Percentiles rank a stretch among this genome's conserved stretches.
Evolutionary conservation across 2,113 vertebrate genomes (phyloP).

Genomic region (Mesoclemmys tuberculata): DNA sequence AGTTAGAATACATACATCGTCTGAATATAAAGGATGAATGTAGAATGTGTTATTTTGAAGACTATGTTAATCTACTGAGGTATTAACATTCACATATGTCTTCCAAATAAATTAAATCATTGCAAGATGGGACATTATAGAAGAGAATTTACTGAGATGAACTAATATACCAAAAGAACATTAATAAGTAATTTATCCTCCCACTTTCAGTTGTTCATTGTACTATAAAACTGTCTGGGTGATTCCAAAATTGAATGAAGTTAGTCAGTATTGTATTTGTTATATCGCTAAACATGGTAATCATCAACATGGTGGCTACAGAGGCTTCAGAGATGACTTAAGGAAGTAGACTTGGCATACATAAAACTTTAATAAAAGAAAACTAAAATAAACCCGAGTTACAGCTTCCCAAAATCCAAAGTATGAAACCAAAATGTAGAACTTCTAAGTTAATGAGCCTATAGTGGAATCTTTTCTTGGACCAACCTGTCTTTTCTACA

Average conservation of each 20-base stretch:
- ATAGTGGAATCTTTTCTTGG: not conserved
- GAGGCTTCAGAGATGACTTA: not conserved
- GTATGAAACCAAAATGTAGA: not conserved
- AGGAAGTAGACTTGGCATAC: not conserved
- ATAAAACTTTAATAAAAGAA: not conserved
- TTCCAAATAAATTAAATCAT: not conserved
- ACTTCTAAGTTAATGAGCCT: not conserved
- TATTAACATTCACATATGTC: fast-evolving
- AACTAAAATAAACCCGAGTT: constrained; percentile 1
- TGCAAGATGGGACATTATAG: not conserved
- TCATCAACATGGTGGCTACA: not conserved
- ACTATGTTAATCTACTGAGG: not conserved
- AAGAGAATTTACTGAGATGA: not conserved
- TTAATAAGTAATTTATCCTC: not conserved
- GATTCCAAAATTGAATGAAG: not conserved
- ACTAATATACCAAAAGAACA: not conserved
- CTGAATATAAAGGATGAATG: not conserved
- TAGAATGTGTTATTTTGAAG: not conserved
- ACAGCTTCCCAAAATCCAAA: not conserved
- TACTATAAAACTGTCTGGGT: too few relatives aligned
- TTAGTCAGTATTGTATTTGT: not conserved
- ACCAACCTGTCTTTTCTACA: not conserved
- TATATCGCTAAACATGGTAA: not conserved
- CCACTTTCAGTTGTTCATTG: not conserved
- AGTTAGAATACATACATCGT: fast-evolving